These are phyloP conservation scores for Chloromyia formosa DNA, from an alignment of 2,888 invertebrate species.

Conservation along the genomic window DNA sequence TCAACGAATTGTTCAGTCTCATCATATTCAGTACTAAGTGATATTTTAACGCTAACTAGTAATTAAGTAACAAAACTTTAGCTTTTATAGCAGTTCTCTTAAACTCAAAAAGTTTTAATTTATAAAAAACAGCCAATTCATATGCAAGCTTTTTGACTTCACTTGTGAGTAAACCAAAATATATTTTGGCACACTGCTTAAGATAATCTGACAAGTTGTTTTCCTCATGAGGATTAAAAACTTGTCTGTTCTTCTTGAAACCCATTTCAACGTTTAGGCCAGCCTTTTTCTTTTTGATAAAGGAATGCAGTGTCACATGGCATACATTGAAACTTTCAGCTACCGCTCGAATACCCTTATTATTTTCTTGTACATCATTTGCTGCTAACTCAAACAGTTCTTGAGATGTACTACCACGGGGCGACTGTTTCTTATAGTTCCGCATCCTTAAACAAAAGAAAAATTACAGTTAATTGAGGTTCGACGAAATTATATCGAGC, in stretches of 20 bases:
- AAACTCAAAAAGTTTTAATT: no score
- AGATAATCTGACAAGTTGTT: neutral
- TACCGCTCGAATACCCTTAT: neutral
- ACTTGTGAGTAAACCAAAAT: neutral
- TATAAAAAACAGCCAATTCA: neutral
- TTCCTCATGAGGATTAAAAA: neutral
- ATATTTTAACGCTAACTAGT: no score
- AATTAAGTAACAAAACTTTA: no score
- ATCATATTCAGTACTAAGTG: no score
- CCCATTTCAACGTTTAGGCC: conserved; percentile 1
- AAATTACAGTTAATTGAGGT: no score
- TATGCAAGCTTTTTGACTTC: conserved; percentile 7
- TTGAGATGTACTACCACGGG: conserved; percentile 5
- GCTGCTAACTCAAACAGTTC: conserved; percentile 7
- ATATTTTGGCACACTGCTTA: neutral
- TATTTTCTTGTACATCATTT: neutral
- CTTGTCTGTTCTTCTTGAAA: conserved; percentile 13
- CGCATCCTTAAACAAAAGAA: neutral
- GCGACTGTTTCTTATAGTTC: neutral
- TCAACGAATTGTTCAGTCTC: no score
- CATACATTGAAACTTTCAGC: neutral
- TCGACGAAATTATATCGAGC: no score
- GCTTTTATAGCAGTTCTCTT: no score
- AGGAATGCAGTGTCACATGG: neutral
- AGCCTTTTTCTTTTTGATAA: conserved; percentile 5